A percentile compares a stretch with the other conserved stretches of the same genome.
These are phyloP conservation scores for Lethenteron reissneri DNA, from an alignment of 2,113 vertebrate species.

Conservation along the genomic window DNA sequence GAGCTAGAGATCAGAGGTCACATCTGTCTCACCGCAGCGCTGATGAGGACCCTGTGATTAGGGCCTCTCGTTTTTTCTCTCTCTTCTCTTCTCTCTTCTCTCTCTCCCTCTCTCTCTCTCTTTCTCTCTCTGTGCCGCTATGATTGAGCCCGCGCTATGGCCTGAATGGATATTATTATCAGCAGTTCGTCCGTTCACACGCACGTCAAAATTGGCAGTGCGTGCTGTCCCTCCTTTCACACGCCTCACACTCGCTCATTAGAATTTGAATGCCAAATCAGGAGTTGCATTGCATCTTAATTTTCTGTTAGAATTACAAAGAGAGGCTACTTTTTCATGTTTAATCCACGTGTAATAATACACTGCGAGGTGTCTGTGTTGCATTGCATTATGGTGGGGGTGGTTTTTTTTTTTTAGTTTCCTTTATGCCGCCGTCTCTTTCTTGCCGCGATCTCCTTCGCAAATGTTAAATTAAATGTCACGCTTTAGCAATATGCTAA, in stretches of 20 bases:
- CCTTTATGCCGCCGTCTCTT: too few species aligned
- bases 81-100: background rate
- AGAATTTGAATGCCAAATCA: constrained; percentile 7
- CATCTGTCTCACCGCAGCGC: constrained; percentile 4
- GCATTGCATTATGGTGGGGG: too few species aligned
- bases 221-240: constrained; percentile 1
- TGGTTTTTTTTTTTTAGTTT: too few species aligned
- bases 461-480: too few species aligned
- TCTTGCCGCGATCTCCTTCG: too few species aligned
- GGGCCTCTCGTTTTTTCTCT: background rate
- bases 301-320: constrained; percentile 5
- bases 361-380: too few species aligned
- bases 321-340: too few species aligned
- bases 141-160: constrained; percentile 3
- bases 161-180: constrained; percentile 6
- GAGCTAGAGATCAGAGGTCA: constrained; percentile 3
- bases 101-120: too few species aligned
- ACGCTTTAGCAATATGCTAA: too few species aligned
- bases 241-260: background rate
- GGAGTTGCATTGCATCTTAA: constrained; percentile 5
- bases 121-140: background rate
- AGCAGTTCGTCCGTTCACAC: constrained; percentile 2
- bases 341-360: too few species aligned
- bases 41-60: constrained; percentile 4
- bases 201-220: constrained; percentile 6